These are phyloP conservation scores for Labeo rohita DNA, from an alignment of 2,113 vertebrate species.

Conservation along the genomic window DNA sequence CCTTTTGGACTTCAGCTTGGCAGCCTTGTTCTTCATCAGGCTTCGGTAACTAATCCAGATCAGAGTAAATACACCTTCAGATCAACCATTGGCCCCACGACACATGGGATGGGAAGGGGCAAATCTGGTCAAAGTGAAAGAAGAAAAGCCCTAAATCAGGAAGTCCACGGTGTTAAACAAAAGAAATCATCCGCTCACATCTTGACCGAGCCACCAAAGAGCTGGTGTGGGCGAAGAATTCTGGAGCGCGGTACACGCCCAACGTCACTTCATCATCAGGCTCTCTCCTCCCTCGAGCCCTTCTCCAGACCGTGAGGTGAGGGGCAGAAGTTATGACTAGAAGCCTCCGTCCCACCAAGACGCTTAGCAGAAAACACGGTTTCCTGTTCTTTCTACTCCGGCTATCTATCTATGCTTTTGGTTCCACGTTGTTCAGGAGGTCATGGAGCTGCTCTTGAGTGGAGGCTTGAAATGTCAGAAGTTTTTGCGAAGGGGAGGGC, in stretches of 20 bases:
- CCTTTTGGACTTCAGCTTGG: constrained; percentile 93
- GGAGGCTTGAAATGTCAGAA: constrained; percentile 41
- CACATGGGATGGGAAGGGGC: neutral
- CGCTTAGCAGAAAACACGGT: neutral
- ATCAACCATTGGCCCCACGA: constrained; percentile 59
- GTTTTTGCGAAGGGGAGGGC: constrained; percentile 35
- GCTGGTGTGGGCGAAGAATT: constrained; percentile 59
- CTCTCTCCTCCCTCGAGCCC: constrained; percentile 29
- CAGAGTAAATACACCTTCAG: constrained; percentile 58
- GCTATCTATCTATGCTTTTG: constrained; percentile 35
- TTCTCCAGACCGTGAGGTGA: neutral
- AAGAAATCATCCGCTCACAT: constrained; percentile 75
- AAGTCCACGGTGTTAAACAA: constrained; percentile 61
- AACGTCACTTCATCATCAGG: constrained; percentile 69
- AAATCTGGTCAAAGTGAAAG: constrained; percentile 49
- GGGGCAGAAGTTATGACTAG: neutral
- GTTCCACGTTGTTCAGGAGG: constrained; percentile 45
- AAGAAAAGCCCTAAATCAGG: constrained; percentile 60
- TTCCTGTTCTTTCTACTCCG: neutral
- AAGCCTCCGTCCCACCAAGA: neutral
- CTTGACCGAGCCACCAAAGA: constrained; percentile 62
- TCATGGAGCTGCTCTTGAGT: neutral
- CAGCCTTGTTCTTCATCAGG: constrained; percentile 99
- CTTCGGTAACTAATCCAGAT: constrained; percentile 71
- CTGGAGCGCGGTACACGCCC: constrained; percentile 58